Base-by-base conservation (phyloP, 2,113 vertebrate species). In the Toxotes jaculatrix region DNA sequence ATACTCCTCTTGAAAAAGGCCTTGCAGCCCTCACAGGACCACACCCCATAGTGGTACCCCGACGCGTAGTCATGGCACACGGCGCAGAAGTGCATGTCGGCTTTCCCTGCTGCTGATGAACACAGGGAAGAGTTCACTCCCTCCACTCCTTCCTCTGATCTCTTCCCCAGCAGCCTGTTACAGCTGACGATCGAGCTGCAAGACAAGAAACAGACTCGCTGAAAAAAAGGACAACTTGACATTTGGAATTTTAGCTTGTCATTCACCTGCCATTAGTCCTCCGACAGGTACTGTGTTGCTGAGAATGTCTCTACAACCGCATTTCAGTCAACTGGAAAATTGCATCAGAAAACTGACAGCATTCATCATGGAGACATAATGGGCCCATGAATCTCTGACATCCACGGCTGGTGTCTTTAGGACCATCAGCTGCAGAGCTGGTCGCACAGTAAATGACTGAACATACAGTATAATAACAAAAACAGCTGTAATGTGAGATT, bases 1-100 rank as follows among this genome's bases (percentile, higher is more conserved):
- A 98, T 98, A 77, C 98, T 99, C 87, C 97, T 96, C 91, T 99
- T 98, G 90, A 98, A 98, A 87, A 98, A 99, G 16, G 98, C 97
- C 93, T 99, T 98, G 90, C 98, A 99, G 68, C 98, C 98, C 93
- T 99, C 98, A 10, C 98, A 99, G 0, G 97, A 98, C 97, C 97
- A 98, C 47, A 99, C 98, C 0, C 97, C 98, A 3, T 98, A 98
- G 92, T 99, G 97, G 89, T 98, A 98, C 3, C 97, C 98, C 0
- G 97, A 98, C 17, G 97, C 98, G 5, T 97, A 97, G 83, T 99
- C 98, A 5, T 96, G 97, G 93, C 97, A 98, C 74, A 99, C 97
- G 0, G 97, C 97, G 47, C 98, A 99, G 94, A 97, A 97, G 91
- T 98, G 98, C 68, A 96, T 96, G 80, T 98, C 98, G 14, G 94